Evolutionary conservation across 2,888 invertebrate genomes (phyloP), one percentile per base, ranked within the genome.

Genomic region (Parascotia fuliginaria): DNA sequence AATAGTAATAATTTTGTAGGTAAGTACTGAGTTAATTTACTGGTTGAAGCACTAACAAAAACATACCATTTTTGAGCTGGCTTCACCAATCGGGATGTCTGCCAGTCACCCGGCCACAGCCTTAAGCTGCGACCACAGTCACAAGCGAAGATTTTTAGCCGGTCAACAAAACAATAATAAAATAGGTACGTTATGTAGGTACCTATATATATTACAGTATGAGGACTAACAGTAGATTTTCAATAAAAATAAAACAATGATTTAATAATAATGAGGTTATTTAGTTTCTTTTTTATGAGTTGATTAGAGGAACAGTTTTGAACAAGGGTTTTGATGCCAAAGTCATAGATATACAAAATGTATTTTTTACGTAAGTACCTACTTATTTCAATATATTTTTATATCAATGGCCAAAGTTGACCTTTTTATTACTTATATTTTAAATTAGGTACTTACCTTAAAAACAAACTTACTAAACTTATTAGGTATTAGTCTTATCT

Each of bases 21-120:
- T 37, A 41, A 13, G 15, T 48, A 53, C 37, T 14, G 48, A 45
- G 73, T 77, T 79, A 83, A 82, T 77, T 74, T 73, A 81, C 75
- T 76, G 68, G 74, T 73, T 76, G 63, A 73, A 71, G 73, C 71
- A 65, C 65, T 66, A 70, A 79, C 70, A 85, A 88, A 85, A 87
- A 87, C 74, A 83, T 77, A 84, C 76, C 77, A 86, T 85, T 88
- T 87, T 85, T 83, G 85, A 87, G 85, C 85, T 85, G 85, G 87
- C 83, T 83, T 72, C 71, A 76, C 78, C 81, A 83, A 82, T 84
- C 83, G 76, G 79, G 80, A 74, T 77, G 77, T 70, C 70, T 60
- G 56, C 51, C 60, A 60, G 71, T 66, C 75, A 65, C 71, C 75
- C 67, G 45, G 57, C 54, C 59, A n/a, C n/a, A n/a, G n/a, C n/a